phyloP scores from a whole-genome alignment of 2,113 vertebrate genomes.

The Protomyctophum bolini region DNA sequence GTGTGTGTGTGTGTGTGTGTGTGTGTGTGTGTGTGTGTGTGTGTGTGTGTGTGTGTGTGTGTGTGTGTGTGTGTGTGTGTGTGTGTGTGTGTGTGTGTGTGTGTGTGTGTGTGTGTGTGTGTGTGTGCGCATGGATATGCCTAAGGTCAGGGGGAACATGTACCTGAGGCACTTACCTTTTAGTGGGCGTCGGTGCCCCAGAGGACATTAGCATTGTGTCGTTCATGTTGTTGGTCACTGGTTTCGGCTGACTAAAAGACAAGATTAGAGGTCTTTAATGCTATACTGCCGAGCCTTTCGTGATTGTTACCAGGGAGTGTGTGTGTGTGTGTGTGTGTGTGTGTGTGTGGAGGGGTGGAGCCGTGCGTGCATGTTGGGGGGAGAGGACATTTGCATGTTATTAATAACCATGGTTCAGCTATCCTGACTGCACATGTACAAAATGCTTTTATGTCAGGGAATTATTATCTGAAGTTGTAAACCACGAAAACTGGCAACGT shows the following conservation, averaged over 20 bases:
- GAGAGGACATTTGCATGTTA: slow-evolving; percentile 59
- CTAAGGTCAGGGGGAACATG: not conserved
- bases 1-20: not conserved
- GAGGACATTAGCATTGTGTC: slow-evolving; percentile 89
- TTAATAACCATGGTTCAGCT: slow-evolving; percentile 65
- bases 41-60: not conserved
- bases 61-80: not conserved
- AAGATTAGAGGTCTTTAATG: slow-evolving; percentile 73
- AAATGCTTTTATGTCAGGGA: not conserved
- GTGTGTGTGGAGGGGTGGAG: no score
- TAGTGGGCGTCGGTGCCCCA: slow-evolving; percentile 88
- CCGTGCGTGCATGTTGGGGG: not conserved
- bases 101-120: not conserved
- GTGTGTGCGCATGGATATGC: not conserved
- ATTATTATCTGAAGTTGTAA: slow-evolving; percentile 16
- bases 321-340: no score
- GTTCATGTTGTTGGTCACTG: slow-evolving; percentile 86
- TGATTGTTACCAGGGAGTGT: slow-evolving; percentile 42
- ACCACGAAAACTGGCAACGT: slow-evolving; percentile 8
- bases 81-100: not conserved
- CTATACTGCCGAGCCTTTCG: slow-evolving; percentile 54
- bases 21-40: slow-evolving; percentile 1
- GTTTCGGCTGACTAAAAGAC: slow-evolving; percentile 86
- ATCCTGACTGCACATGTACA: slow-evolving; percentile 44
- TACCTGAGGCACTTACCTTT: slow-evolving; percentile 83